Base-by-base conservation (phyloP, 1,140 invertebrate genomes). In the Cydia pomonella region DNA sequence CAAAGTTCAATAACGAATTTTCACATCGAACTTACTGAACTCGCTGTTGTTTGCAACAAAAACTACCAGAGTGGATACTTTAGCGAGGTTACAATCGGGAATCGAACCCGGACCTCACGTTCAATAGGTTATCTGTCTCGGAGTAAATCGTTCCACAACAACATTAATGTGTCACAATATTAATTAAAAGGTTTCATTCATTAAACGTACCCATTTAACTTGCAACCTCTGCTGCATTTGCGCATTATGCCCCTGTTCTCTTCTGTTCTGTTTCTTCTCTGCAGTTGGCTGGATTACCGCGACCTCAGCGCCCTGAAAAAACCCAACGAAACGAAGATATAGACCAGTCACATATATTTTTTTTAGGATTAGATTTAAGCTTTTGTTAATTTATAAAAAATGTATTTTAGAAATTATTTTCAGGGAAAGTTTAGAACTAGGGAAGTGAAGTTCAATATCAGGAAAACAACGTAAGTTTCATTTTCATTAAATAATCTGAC, bases 71-170 rank as follows among this genome's bases (percentile, higher is more conserved):
- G n/a, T 21, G 21, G 18, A n/a, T 21, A 59, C 53, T 6, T 18
- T 12, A 59, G 53, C n/a, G n/a, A 59, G 53, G 53, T 59, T 23
- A 59, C 53, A 23, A 59, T 59, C 53, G 53, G 53, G 53, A 59
- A 1, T 59, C 53, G 53, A 59, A 59, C 53, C 53, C 53, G 53
- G 21, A 59, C 53, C 53, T 59, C 53, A 59, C 53, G 53, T 59
- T 59, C 21, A 59, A 59, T 53, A 59, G 53, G 53, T 59, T 59
- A 59, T 59, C 53, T 59, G 53, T 10, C 53, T 59, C 18, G 7
- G 18, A 59, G 53, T n/a, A n/a, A 59, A 59, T 59, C 53, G 10
- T 59, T 59, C 21, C 53, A 59, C 53, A 59, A 59, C 21, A 59
- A 59, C 21, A 59, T 59, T 23, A 59, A 23, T 59, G 53, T 59